A percentile compares a stretch with the other conserved stretches of the same genome.
These are phyloP conservation scores for Crenichthys baileyi DNA, from an alignment of 2,797 vertebrate genomes.

Conservation along the genomic window DNA sequence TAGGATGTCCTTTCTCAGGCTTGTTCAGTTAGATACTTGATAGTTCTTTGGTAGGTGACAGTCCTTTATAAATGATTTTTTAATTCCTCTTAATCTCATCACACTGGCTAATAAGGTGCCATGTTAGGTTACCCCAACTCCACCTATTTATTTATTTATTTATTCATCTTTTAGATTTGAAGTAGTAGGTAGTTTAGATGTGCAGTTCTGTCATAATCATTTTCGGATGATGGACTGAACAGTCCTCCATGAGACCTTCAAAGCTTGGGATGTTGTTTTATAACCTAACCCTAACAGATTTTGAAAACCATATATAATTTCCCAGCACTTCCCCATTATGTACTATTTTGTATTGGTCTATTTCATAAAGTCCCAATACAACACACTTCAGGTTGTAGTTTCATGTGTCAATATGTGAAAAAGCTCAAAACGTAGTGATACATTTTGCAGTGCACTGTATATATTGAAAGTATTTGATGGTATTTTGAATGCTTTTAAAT, in stretches of 20 bases:
- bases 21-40: no score
- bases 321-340: neutral
- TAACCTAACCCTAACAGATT: neutral
- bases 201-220: neutral
- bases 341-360: neutral
- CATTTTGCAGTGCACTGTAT: neutral
- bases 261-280: neutral
- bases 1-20: no score
- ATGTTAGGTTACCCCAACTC: no score
- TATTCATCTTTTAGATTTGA: neutral
- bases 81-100: no score
- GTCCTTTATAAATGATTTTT: no score
- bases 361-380: neutral
- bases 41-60: no score
- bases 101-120: no score
- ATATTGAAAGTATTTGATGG: neutral
- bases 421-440: neutral
- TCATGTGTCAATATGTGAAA: neutral
- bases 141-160: no score
- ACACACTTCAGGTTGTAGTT: neutral
- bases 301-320: neutral
- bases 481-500: neutral
- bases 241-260: neutral
- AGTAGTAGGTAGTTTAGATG: neutral
- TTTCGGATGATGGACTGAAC: neutral